Conservation (phyloP, 2,113 vertebrate genomes). For the Lasiurus cinereus region DNA sequence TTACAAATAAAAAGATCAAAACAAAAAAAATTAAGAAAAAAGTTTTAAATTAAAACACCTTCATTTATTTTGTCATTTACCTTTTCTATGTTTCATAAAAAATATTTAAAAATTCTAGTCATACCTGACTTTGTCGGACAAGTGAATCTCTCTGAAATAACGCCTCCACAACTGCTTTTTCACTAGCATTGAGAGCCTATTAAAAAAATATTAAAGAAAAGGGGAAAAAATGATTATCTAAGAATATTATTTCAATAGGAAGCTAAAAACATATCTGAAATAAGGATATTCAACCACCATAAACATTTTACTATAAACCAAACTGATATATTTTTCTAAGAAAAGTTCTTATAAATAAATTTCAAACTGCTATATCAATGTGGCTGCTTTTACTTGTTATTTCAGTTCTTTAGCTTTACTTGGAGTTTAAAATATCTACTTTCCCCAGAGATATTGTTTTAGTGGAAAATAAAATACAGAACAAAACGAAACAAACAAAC, state of each 20-base stretch:
- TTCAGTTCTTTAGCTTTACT: neutral
- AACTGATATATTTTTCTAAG: neutral
- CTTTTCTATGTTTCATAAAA: conserved; percentile 23
- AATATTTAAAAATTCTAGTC: neutral
- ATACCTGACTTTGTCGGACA: conserved; percentile 97
- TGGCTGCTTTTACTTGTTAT: neutral
- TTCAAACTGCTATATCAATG: conserved; percentile 25
- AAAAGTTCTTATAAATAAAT: conserved; percentile 34
- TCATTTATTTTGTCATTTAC: neutral
- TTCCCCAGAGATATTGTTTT: neutral
- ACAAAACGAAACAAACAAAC: conserved; percentile 26
- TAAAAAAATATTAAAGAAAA: neutral
- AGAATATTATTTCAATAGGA: conserved; percentile 50
- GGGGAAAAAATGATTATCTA: neutral
- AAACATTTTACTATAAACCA: neutral
- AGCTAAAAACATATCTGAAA: conserved; percentile 15
- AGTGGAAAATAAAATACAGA: conserved; percentile 11
- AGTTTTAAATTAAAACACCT: conserved; percentile 14
- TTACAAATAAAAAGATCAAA: conserved; percentile 33
- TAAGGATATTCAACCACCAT: neutral
- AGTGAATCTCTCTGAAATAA: conserved; percentile 95
- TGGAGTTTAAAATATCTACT: conserved; percentile 3
- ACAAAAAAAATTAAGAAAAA: conserved; percentile 11
- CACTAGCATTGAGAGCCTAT: conserved; percentile 94
- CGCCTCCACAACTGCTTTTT: conserved; percentile 93